phyloP scores from a whole-genome alignment of 2,797 vertebrate genomes.

The Furcifer pardalis region DNA sequence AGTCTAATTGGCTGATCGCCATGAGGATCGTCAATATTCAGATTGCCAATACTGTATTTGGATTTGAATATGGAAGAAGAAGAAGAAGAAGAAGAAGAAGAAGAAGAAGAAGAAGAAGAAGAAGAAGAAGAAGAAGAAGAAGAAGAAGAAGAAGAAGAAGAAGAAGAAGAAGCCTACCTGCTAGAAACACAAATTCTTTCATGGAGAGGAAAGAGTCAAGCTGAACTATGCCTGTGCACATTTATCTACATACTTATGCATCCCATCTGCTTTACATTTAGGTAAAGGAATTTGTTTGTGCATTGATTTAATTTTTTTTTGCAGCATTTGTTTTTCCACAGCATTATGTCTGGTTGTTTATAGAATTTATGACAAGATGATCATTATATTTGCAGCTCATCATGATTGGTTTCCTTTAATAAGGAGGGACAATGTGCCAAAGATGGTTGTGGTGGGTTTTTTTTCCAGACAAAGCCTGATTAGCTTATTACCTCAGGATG shows the following conservation, averaged over 20 bases:
- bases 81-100: too few relatives aligned
- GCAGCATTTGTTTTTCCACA: slow-evolving; percentile 6
- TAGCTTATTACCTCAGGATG: slow-evolving; percentile 30
- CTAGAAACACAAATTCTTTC: too few relatives aligned
- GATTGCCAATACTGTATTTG: too few relatives aligned
- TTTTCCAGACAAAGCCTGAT: slow-evolving; percentile 40
- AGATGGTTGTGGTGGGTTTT: slow-evolving; percentile 6
- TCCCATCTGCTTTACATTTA: slow-evolving; percentile 42
- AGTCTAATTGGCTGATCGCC: too few relatives aligned
- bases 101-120: too few relatives aligned
- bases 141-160: too few relatives aligned
- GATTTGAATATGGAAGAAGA: too few relatives aligned
- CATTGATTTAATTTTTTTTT: slow-evolving; percentile 55
- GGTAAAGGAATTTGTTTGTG: slow-evolving; percentile 53
- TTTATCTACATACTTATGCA: slow-evolving; percentile 21
- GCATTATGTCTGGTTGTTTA: slow-evolving; percentile 13
- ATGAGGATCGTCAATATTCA: too few relatives aligned
- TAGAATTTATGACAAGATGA: slow-evolving; percentile 36
- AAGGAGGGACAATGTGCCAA: slow-evolving; percentile 23
- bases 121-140: too few relatives aligned
- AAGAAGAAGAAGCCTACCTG: too few relatives aligned
- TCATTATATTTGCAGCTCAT: slow-evolving; percentile 50
- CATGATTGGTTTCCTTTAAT: slow-evolving; percentile 49
- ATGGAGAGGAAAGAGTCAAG: too few relatives aligned
- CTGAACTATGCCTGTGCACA: too few relatives aligned